Conservation (phyloP, 1,140 invertebrate genomes). For the Drosophila navojoa region DNA sequence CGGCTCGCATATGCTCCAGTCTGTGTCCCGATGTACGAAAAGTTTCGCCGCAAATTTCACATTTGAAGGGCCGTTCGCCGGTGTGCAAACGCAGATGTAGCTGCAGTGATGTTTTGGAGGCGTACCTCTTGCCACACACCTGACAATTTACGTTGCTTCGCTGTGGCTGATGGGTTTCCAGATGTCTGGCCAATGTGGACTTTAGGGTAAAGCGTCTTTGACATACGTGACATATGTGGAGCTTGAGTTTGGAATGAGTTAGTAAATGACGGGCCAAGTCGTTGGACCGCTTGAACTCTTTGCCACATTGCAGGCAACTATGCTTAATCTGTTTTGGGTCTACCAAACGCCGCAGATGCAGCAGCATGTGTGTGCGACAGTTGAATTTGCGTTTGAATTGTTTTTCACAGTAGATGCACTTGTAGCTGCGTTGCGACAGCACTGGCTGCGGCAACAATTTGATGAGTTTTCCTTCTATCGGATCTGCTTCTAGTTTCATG, state of each 20-base stretch:
- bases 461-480: not conserved
- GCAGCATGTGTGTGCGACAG: constrained; percentile 35
- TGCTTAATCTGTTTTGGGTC: not conserved
- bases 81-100: constrained; percentile 79
- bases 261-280: constrained; percentile 32
- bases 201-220: constrained; percentile 25
- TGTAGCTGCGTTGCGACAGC: constrained; percentile 2
- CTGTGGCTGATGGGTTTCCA: constrained; percentile 26
- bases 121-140: constrained; percentile 38
- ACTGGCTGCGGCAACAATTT: constrained; percentile 4
- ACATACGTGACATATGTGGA: constrained; percentile 22
- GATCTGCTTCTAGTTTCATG: not conserved
- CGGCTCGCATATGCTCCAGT: constrained; percentile 69
- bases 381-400: constrained; percentile 27
- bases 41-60: constrained; percentile 85
- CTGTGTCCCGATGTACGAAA: constrained; percentile 84
- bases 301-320: constrained; percentile 24
- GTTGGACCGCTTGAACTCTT: constrained; percentile 18
- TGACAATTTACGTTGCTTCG: constrained; percentile 19
- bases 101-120: constrained; percentile 46
- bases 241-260: constrained; percentile 24
- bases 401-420: constrained; percentile 35
- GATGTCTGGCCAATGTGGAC: constrained; percentile 23
- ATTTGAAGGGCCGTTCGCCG: constrained; percentile 68
- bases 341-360: constrained; percentile 13